A percentile compares a stretch with the other conserved stretches of the same genome.
These are phyloP conservation scores for Saturnia japonica DNA, from an alignment of 2,888 invertebrate genomes.

Conservation along the genomic window DNA sequence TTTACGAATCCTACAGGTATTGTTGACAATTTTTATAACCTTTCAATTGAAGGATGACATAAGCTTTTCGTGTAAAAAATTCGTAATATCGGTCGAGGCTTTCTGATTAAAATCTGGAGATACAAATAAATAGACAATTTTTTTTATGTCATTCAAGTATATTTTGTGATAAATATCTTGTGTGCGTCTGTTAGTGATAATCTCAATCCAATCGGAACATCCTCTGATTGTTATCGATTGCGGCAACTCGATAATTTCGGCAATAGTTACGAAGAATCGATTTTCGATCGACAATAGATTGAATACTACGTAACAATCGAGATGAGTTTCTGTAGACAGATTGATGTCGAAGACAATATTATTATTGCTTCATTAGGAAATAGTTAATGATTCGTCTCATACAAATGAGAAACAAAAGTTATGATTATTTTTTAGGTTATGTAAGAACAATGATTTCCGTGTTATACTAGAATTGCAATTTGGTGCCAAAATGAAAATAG, in stretches of 20 bases:
- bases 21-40: no score
- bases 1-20: no score
- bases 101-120: no score
- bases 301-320: conserved; percentile 46
- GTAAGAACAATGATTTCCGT: not conserved
- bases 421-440: not conserved
- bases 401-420: not conserved
- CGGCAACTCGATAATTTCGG: conserved; percentile 37
- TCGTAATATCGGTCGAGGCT: no score
- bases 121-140: no score
- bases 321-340: conserved; percentile 42
- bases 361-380: not conserved
- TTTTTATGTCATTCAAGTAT: no score
- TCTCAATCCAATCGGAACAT: conserved; percentile 16
- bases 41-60: no score
- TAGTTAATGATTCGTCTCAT: not conserved
- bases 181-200: no score
- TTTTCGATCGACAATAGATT: conserved; percentile 43
- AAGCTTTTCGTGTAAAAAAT: no score
- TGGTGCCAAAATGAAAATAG: no score
- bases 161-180: no score
- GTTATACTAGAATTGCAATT: not conserved
- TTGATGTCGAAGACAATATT: not conserved
- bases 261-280: conserved; percentile 49
- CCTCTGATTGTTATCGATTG: conserved; percentile 33